phyloP scores from a whole-genome alignment of 2,113 vertebrate species.

The Pavo muticus region DNA sequence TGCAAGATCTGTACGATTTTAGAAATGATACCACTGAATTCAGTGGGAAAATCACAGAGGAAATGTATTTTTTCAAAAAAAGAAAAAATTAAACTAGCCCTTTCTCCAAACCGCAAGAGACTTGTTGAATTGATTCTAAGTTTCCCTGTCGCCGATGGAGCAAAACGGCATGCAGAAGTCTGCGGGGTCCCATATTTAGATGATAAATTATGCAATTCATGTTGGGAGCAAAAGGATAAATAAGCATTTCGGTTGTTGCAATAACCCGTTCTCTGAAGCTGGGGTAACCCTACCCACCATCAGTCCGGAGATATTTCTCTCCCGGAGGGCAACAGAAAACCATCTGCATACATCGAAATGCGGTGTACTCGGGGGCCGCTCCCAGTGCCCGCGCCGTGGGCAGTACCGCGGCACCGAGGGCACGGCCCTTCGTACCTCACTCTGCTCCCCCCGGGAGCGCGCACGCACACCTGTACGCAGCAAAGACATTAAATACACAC shows the following conservation, averaged over 20 bases:
- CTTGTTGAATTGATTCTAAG: conserved; percentile 27
- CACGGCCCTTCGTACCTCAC: fast-evolving
- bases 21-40: neutral
- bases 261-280: neutral
- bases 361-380: neutral
- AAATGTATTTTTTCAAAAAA: neutral
- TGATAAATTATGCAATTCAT: conserved; percentile 6
- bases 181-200: neutral
- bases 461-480: neutral
- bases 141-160: neutral
- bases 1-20: neutral
- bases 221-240: conserved; percentile 20
- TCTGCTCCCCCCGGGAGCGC: neutral
- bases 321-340: neutral
- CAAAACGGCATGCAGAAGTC: neutral
- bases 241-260: neutral
- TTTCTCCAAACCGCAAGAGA: conserved; percentile 24
- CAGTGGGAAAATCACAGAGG: neutral
- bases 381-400: neutral
- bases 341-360: fast-evolving
- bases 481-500: neutral
- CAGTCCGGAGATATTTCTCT: neutral
- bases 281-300: neutral
- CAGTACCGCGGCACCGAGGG: neutral
- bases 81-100: conserved; percentile 26